Evolutionary conservation across 2,888 invertebrate genomes (phyloP).

Genomic region (Ephialtes manifestator): DNA sequence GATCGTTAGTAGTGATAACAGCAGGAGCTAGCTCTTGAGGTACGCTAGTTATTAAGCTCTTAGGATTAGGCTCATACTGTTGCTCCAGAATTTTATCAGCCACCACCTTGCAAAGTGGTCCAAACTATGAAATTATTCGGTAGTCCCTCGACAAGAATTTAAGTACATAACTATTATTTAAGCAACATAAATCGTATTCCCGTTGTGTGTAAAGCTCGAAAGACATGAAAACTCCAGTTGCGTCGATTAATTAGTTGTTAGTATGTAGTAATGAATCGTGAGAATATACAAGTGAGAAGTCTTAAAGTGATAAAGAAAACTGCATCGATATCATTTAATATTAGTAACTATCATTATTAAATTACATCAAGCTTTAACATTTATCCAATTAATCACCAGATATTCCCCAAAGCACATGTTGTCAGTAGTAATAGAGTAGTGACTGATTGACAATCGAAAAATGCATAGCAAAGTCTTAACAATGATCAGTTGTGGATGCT

Average conservation of each 20-base stretch:
- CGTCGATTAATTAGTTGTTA: slow-evolving; percentile 13
- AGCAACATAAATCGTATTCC: slow-evolving; percentile 12
- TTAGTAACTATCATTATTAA: slow-evolving; percentile 5
- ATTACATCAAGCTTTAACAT: slow-evolving; percentile 31
- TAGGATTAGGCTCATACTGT: slow-evolving; percentile 71
- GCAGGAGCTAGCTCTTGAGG: slow-evolving; percentile 63
- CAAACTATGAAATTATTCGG: slow-evolving; percentile 59
- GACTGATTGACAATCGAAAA: slow-evolving; percentile 52
- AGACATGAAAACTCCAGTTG: slow-evolving; percentile 1
- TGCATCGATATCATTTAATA: background rate
- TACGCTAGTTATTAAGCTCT: slow-evolving; percentile 71
- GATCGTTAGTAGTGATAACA: slow-evolving; percentile 66
- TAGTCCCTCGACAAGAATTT: slow-evolving; percentile 64
- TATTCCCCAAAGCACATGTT: slow-evolving; percentile 82
- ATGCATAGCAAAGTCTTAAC: slow-evolving; percentile 65
- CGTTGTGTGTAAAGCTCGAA: slow-evolving; percentile 37
- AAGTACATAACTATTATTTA: slow-evolving; percentile 4
- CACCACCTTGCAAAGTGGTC: slow-evolving; percentile 78
- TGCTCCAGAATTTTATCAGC: slow-evolving; percentile 76
- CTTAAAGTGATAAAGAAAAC: background rate
- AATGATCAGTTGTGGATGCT: slow-evolving; percentile 72
- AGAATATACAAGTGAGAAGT: slow-evolving; percentile 40
- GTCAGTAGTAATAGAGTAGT: slow-evolving; percentile 69
- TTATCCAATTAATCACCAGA: slow-evolving; percentile 79
- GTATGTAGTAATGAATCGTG: slow-evolving; percentile 33